Percentiles rank a stretch among this genome's conserved stretches.
Evolutionary conservation across 2,888 invertebrate genomes (phyloP).

Genomic region (Panorpa germanica): DNA sequence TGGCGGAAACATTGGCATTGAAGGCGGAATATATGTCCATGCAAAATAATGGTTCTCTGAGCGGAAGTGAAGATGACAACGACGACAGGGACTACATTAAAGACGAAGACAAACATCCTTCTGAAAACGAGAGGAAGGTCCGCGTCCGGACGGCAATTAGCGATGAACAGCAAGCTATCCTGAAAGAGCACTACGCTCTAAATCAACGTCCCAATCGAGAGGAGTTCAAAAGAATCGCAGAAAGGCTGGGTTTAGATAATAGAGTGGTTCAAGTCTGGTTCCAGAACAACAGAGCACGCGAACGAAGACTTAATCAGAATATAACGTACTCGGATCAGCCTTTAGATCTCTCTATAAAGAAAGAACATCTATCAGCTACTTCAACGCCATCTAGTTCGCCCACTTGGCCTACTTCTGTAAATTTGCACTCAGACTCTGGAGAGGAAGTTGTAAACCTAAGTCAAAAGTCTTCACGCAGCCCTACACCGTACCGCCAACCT

Average conservation of each 20-base stretch:
- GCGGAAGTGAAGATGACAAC: slow-evolving; percentile 41
- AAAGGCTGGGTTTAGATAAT: slow-evolving; percentile 51
- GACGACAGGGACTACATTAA: slow-evolving; percentile 29
- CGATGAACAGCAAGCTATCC: slow-evolving; percentile 77
- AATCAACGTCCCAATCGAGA: slow-evolving; percentile 91
- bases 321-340: slow-evolving; percentile 49
- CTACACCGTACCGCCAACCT: slow-evolving; percentile 33
- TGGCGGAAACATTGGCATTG: slow-evolving; percentile 42
- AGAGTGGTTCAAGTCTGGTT: slow-evolving; percentile 90
- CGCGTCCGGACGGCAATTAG: slow-evolving; percentile 86
- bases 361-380: slow-evolving; percentile 32
- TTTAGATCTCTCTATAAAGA: slow-evolving; percentile 77
- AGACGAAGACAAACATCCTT: slow-evolving; percentile 32
- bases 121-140: slow-evolving; percentile 56
- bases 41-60: too few species aligned
- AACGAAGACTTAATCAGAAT: slow-evolving; percentile 43
- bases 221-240: slow-evolving; percentile 79
- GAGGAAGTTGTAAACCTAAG: slow-evolving; percentile 65
- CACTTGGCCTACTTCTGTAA: slow-evolving; percentile 37
- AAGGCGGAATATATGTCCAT: slow-evolving; percentile 22
- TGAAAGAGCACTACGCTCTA: slow-evolving; percentile 74
- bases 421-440: slow-evolving; percentile 38
- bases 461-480: slow-evolving; percentile 44
- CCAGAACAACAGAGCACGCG: slow-evolving; percentile 84
- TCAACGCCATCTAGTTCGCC: slow-evolving; percentile 44